These are phyloP conservation scores for Delichon dasypus DNA, from an alignment of 2,797 vertebrate species.

Conservation along the genomic window DNA sequence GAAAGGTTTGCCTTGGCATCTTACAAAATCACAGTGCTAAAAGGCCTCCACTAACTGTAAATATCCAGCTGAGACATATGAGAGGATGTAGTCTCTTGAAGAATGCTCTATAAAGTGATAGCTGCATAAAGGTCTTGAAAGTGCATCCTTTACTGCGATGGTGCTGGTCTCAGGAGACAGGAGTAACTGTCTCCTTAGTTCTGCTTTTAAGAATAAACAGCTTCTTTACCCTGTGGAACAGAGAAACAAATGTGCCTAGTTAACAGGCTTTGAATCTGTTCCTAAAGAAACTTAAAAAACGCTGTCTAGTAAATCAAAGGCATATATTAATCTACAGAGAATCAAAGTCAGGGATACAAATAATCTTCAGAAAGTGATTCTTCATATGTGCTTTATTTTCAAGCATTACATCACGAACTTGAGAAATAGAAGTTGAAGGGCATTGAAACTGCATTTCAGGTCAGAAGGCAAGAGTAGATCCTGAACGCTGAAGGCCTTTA, in stretches of 20 bases:
- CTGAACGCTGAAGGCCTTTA: not conserved
- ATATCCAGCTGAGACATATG: not conserved
- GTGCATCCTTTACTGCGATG: not conserved
- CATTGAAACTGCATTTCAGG: not conserved
- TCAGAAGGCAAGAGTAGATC: not conserved
- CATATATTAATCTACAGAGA: conserved; percentile 16
- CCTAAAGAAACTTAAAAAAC: not conserved
- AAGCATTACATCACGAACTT: not conserved
- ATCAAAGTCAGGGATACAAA: not conserved
- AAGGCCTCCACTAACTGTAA: not conserved
- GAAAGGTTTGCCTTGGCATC: not conserved
- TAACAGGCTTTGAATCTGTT: not conserved
- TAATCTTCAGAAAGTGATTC: not conserved
- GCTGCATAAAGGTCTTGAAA: not conserved
- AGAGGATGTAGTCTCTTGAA: not conserved
- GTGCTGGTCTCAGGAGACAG: not conserved
- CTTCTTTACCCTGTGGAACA: not conserved
- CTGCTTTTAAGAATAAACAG: not conserved
- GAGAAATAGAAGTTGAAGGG: not conserved
- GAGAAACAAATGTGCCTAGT: not conserved
- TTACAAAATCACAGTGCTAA: not conserved
- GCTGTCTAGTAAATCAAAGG: not conserved
- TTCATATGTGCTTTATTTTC: not conserved
- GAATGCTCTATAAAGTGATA: not conserved
- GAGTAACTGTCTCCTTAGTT: not conserved